A percentile compares a stretch with the other conserved stretches of the same genome.
phyloP scores from a whole-genome alignment of 2,888 invertebrate species.

The Perdita meconis region DNA sequence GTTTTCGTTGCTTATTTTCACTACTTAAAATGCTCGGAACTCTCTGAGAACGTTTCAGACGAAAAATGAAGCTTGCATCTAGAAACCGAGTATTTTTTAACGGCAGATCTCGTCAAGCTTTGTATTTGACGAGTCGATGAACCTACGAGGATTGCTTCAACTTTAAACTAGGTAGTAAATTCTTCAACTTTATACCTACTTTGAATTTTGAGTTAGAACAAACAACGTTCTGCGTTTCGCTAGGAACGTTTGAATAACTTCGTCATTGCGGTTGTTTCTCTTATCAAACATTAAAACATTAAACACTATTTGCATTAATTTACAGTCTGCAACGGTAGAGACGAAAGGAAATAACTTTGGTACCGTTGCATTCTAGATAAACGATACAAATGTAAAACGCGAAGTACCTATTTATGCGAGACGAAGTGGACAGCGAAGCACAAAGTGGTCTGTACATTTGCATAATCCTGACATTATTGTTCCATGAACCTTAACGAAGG shows the following conservation, averaged over 20 bases:
- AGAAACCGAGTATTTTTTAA: background rate
- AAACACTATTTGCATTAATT: no score
- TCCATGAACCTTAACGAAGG: conserved; percentile 29
- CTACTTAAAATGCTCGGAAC: no score
- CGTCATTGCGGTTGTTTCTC: background rate
- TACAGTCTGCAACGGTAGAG: no score
- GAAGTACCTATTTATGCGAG: conserved; percentile 1
- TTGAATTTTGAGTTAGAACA: no score
- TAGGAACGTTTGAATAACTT: background rate
- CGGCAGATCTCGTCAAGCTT: background rate
- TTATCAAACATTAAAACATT: no score
- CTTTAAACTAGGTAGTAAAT: background rate
- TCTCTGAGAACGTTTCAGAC: background rate
- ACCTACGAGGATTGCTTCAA: background rate
- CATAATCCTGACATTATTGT: conserved; percentile 42
- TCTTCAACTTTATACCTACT: conserved; percentile 3
- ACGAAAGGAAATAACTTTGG: no score
- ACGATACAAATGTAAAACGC: background rate
- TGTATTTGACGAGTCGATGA: background rate
- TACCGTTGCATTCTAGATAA: conserved; percentile 1
- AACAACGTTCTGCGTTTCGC: no score
- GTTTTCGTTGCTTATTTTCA: background rate
- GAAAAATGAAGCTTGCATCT: background rate
- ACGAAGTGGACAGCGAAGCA: background rate
- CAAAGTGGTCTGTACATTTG: conserved; percentile 23